Evolutionary conservation across 1,140 invertebrate species (phyloP).

Genomic region (Bombus turneri): DNA sequence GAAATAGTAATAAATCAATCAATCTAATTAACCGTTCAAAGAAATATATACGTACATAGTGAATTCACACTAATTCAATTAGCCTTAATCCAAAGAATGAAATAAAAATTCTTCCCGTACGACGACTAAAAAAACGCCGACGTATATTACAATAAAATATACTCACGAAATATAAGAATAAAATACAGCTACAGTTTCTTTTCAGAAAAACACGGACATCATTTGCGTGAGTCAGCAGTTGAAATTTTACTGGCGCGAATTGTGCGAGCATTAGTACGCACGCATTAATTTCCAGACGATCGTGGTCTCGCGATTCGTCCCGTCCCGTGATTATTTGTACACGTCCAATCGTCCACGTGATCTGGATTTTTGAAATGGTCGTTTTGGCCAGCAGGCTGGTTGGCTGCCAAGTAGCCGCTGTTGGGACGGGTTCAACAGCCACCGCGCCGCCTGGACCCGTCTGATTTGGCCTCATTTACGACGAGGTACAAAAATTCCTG

Average conservation of each 20-base stretch:
- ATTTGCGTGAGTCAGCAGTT: background rate
- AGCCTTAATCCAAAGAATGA: too few relatives aligned
- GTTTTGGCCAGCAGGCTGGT: constrained; percentile 59
- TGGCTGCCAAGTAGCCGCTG: constrained; percentile 68
- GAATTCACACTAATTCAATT: too few relatives aligned
- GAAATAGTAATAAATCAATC: too few relatives aligned
- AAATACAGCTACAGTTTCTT: too few relatives aligned
- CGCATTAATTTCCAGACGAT: constrained; percentile 54
- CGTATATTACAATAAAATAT: too few relatives aligned
- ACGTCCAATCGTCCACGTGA: constrained; percentile 61
- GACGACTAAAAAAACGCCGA: too few relatives aligned
- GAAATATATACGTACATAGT: too few relatives aligned
- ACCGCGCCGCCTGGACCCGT: constrained; percentile 57
- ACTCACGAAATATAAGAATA: too few relatives aligned
- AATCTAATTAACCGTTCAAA: too few relatives aligned
- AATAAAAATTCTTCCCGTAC: too few relatives aligned
- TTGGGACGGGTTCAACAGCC: constrained; percentile 71
- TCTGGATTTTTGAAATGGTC: constrained; percentile 67
- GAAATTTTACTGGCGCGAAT: background rate
- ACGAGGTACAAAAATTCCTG: constrained; percentile 70
- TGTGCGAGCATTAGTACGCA: constrained; percentile 45
- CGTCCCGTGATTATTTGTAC: constrained; percentile 55
- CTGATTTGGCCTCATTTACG: constrained; percentile 75
- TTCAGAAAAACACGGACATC: background rate
- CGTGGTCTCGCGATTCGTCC: constrained; percentile 9